Evolutionary conservation across 2,797 vertebrate species (phyloP), one percentile per base, ranked within the genome.

Genomic region (Sternotherus odoratus): DNA sequence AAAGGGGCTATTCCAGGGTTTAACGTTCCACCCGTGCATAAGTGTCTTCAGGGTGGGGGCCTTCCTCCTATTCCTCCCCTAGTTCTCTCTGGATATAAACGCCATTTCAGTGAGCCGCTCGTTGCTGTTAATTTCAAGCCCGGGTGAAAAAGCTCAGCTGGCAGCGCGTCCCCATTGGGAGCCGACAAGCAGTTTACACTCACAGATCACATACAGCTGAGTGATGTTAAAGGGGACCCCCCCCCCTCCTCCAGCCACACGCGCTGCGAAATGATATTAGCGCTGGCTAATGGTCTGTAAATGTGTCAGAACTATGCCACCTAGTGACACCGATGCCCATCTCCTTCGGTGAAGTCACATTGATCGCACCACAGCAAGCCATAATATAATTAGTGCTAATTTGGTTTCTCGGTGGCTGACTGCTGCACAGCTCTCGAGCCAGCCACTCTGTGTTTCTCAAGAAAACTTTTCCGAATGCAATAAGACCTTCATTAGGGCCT

Each of bases 261-360:
- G 60, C 94, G 89, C 96, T 82, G 95, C 60, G 83, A 97, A 92
- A 97, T 94, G 97, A 97, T 97, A 97, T 98, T 97, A 98, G 95
- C 5, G 17, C 93, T 82, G 97, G 96, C 87, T 98, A 98, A 98
- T 98, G 98, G 95, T 96, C 95, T 98, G 98, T 97, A 97, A 98
- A 98, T 93, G 97, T 98, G 98, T 98, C 98, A 98, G 96, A 97
- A 98, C 96, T 98, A 97, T 98, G 98, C 98, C 98, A 98, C 97
- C 98, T 98, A 98, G 98, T 98, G 98, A 98, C 97, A 97, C 12
- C 43, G 85, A 95, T 78, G 95, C 95, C 97, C 95, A 60, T 86
- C 93, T 97, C 97, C 95, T 95, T 95, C 85, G 94, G 88, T 97
- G 98, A 95, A 98, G 97, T 96, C 97, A 95, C 97, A 95, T 95